Evolutionary conservation across 2,113 vertebrate species (phyloP), one percentile per base, ranked within the genome.

Genomic region (Proterorhinus semilunaris): DNA sequence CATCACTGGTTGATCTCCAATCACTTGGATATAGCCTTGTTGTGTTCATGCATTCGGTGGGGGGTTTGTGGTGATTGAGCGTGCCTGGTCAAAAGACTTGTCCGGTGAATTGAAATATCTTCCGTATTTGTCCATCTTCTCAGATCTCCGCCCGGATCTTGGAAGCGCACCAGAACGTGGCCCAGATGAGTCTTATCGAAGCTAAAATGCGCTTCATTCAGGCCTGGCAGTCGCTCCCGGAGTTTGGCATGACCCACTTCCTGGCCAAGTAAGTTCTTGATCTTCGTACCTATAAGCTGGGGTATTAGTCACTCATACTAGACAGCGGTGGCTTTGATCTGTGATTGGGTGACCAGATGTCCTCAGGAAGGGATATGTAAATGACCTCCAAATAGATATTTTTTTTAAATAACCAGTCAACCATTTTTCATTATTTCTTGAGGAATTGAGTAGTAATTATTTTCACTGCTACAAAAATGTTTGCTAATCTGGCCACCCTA

Each of bases 221-320:
- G 81, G 98, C 98, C 0, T 99, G 98, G 98, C 98, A 99, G 88
- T 99, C 98, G 0, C 90, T 99, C 72, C 98, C 98, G 0, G 98
- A 99, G 84, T 99, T 99, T 3, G 98, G 98, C 87, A 98, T 99
- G 90, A 98, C 97, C n/a, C 97, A 99, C 78, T 99, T 99, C 77
- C 94, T 98, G 0, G 96, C 96, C 1, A 98, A 95, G 96, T 98
- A 44, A 74, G 93, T 80, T 27, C 77, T 11, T 64, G 42, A 15
- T 6, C 12, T 4, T 47, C 52, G 3, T 4, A 15, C 11, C 7
- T 6, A 6, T 51, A 51, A 51, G 4, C 27, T 36, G 27, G 27
- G 27, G 27, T 3, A 5, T 36, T 36, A 36, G 2, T 5, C 27
- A 3, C 27, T 36, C 4, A 36, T 36, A 5, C 27, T 36, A 5